These are phyloP conservation scores for Dendrolimus punctatus DNA, from an alignment of 1,140 invertebrate species.

Conservation along the genomic window DNA sequence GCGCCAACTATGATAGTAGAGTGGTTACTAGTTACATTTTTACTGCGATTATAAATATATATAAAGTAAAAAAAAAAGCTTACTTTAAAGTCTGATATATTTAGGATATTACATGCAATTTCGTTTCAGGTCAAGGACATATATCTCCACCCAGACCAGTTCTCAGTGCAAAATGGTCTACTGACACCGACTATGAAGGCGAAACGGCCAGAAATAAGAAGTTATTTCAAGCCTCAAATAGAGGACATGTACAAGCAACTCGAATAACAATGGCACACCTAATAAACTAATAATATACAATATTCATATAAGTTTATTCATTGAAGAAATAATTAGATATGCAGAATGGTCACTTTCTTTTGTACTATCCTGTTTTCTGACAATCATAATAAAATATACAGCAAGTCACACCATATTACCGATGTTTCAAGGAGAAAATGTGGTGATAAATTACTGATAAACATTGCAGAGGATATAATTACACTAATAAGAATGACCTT, in stretches of 20 bases:
- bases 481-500: no score
- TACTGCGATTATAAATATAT: no score
- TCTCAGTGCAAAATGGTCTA: slow-evolving; percentile 97
- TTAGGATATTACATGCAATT: not conserved
- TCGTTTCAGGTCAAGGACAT: slow-evolving; percentile 92
- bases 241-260: slow-evolving; percentile 22
- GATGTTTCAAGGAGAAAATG: slow-evolving; percentile 2
- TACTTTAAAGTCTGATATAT: no score
- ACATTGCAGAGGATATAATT: not conserved
- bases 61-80: no score
- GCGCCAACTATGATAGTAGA: no score
- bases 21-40: no score
- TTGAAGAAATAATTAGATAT: slow-evolving; percentile 1
- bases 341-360: slow-evolving; percentile 6
- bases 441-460: slow-evolving; percentile 1
- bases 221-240: slow-evolving; percentile 57
- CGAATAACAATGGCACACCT: slow-evolving; percentile 12
- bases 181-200: slow-evolving; percentile 97
- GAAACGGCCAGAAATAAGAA: slow-evolving; percentile 91
- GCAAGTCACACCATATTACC: not conserved
- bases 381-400: not conserved
- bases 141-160: slow-evolving; percentile 93
- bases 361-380: slow-evolving; percentile 4
- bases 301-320: slow-evolving; percentile 3
- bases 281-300: slow-evolving; percentile 3